These are phyloP conservation scores for Poeciliopsis turneri DNA, from an alignment of 2,797 vertebrate species.

Conservation along the genomic window DNA sequence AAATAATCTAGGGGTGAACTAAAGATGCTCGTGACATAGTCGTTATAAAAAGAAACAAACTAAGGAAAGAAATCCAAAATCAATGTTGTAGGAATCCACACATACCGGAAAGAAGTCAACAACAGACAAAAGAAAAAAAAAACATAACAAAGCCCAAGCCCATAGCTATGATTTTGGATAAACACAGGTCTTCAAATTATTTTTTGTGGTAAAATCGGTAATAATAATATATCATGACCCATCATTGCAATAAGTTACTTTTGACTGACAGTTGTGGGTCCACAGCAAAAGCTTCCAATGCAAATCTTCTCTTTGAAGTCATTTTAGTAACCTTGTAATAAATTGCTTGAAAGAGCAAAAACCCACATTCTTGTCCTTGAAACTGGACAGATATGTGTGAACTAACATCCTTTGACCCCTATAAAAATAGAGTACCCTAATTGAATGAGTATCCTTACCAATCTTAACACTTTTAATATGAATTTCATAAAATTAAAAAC, in stretches of 20 bases:
- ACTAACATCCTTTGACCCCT: not conserved
- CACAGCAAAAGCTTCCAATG: not conserved
- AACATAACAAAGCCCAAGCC: not conserved
- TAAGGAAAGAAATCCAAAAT: not conserved
- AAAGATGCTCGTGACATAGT: not conserved
- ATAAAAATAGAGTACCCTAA: not conserved
- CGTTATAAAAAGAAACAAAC: not conserved
- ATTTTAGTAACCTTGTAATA: not conserved
- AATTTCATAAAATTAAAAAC: not conserved
- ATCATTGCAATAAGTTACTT: not conserved
- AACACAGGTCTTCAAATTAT: not conserved
- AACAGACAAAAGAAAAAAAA: not conserved
- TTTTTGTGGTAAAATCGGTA: not conserved
- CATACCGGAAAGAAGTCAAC: not conserved
- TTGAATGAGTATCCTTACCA: not conserved
- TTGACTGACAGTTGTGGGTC: not conserved
- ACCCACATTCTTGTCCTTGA: not conserved
- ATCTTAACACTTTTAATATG: not conserved
- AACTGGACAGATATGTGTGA: not conserved
- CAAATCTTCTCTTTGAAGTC: not conserved
- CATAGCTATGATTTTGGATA: not conserved
- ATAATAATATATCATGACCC: not conserved
- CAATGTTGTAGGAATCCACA: not conserved
- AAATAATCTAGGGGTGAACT: not conserved
- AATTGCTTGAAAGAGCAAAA: not conserved